phyloP scores from a whole-genome alignment of 2,888 invertebrate genomes.

The Allacma fusca region DNA sequence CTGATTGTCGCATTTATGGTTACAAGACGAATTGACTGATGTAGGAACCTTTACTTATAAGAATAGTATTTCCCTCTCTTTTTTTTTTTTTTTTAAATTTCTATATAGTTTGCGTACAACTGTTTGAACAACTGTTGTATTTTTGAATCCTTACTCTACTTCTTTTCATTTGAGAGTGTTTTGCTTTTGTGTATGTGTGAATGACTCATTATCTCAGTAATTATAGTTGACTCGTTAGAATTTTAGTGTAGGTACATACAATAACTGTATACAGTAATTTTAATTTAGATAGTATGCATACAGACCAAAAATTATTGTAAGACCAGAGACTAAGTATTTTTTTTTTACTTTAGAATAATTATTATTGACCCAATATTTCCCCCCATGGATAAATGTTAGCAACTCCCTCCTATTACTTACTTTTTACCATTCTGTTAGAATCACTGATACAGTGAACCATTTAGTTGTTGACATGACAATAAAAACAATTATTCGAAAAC shows the following conservation, averaged over 20 bases:
- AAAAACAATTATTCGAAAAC: constrained; percentile 33
- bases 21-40: not conserved
- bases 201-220: too few species aligned
- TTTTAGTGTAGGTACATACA: not conserved
- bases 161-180: too few species aligned
- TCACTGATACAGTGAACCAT: not conserved
- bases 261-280: not conserved
- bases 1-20: not conserved
- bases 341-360: too few species aligned
- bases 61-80: not conserved
- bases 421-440: too few species aligned
- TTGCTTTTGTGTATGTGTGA: too few species aligned
- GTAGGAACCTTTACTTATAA: not conserved
- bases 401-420: too few species aligned
- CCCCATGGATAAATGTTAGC: too few species aligned
- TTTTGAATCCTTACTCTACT: too few species aligned
- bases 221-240: too few species aligned
- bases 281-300: too few species aligned
- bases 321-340: not conserved
- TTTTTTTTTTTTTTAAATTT: not conserved
- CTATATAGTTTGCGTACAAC: not conserved
- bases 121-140: not conserved
- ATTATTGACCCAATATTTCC: not conserved
- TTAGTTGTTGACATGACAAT: constrained; percentile 48
- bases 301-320: constrained; percentile 2